These are phyloP conservation scores for Andrena fulva DNA, from an alignment of 2,888 invertebrate species.

Conservation along the genomic window DNA sequence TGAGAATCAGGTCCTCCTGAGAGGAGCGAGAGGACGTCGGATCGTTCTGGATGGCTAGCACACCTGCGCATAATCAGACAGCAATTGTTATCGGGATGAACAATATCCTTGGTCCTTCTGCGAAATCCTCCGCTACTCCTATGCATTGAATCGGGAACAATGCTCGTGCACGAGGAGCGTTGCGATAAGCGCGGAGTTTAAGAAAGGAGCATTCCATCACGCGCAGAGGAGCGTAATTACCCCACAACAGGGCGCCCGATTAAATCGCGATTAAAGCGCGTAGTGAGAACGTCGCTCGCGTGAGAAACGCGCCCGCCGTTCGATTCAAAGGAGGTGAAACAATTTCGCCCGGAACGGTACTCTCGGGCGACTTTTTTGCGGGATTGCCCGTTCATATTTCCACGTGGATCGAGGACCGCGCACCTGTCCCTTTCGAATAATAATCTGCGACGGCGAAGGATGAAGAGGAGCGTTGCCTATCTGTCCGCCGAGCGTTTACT, in stretches of 20 bases:
- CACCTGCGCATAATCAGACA: conserved; percentile 66
- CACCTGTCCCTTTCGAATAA: conserved; percentile 8
- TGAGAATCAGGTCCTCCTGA: conserved; percentile 75
- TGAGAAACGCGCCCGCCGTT: conserved; percentile 43
- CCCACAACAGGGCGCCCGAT: conserved; percentile 37
- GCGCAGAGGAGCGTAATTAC: conserved; percentile 2
- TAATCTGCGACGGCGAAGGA: background rate
- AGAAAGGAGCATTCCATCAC: background rate
- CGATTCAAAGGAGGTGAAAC: conserved; percentile 39
- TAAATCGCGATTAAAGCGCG: conserved; percentile 39
- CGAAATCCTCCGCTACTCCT: background rate
- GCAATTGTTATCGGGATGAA: background rate
- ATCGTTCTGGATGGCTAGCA: conserved; percentile 79
- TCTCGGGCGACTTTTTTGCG: conserved; percentile 22
- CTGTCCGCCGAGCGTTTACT: conserved; percentile 17
- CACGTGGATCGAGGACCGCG: background rate
- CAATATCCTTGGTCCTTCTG: background rate
- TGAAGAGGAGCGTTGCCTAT: background rate
- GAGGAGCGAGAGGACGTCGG: conserved; percentile 75
- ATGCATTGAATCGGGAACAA: background rate
- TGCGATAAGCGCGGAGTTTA: background rate
- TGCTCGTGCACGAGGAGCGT: background rate
- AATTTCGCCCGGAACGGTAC: conserved; percentile 58
- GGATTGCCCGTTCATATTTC: conserved; percentile 11
- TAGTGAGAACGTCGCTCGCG: conserved; percentile 35